Percentiles rank a stretch among this genome's conserved stretches.
These are phyloP conservation scores for Petrocephalus zakoni DNA, from an alignment of 2,113 vertebrate genomes.

Conservation along the genomic window DNA sequence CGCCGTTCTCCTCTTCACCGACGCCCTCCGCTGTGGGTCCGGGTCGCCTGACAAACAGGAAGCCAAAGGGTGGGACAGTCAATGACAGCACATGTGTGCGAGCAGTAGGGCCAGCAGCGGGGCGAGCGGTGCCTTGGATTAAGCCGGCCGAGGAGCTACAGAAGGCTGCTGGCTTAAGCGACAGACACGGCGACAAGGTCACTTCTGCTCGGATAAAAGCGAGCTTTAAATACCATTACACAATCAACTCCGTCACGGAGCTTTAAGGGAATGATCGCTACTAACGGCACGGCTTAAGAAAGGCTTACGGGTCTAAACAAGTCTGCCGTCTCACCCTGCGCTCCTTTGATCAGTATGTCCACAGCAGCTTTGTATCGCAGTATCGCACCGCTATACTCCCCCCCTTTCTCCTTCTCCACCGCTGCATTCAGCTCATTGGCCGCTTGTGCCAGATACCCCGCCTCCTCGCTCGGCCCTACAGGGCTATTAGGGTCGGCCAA, in stretches of 20 bases:
- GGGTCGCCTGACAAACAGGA: constrained; percentile 61
- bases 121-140: background rate
- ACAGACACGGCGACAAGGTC: background rate
- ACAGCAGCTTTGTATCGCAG: constrained; percentile 68
- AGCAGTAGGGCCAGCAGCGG: background rate
- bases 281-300: background rate
- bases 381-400: constrained; percentile 65
- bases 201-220: background rate
- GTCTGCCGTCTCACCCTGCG: constrained; percentile 56
- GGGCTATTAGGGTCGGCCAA: constrained; percentile 24
- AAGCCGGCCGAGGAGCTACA: background rate
- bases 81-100: background rate
- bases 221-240: background rate
- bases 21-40: constrained; percentile 61
- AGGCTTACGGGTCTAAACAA: background rate
- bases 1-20: constrained; percentile 70
- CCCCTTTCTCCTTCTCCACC: constrained; percentile 53
- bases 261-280: background rate
- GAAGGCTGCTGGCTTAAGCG: background rate
- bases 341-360: constrained; percentile 73
- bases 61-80: background rate
- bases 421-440: constrained; percentile 49
- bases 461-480: constrained; percentile 23
- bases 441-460: constrained; percentile 58
- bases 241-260: background rate